Conservation (phyloP, 2,113 vertebrate species). For the Rhea pennata region DNA sequence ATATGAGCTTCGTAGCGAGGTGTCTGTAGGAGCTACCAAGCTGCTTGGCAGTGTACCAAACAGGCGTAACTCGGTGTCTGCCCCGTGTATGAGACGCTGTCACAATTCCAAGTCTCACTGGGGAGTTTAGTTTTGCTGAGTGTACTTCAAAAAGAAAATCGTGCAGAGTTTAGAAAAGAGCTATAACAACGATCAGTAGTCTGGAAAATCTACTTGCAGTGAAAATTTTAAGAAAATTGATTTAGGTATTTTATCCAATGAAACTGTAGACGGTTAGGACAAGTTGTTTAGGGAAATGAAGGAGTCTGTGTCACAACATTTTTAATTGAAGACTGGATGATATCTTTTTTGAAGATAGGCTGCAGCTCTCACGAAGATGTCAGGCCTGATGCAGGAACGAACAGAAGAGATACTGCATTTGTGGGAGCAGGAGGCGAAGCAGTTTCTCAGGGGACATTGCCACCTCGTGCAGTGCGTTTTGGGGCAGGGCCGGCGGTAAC, state of each 20-base stretch:
- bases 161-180: not conserved
- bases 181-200: not conserved
- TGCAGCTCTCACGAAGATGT: not conserved
- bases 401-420: not conserved
- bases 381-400: not conserved
- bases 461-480: fast-evolving
- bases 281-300: not conserved
- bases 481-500: too few species aligned
- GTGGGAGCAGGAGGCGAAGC: fast-evolving
- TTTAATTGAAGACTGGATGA: not conserved
- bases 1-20: fast-evolving
- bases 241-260: not conserved
- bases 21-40: fast-evolving
- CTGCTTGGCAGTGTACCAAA: not conserved
- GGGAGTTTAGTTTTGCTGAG: not conserved
- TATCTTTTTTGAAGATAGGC: not conserved
- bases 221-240: not conserved
- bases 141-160: not conserved
- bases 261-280: not conserved
- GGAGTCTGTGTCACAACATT: not conserved
- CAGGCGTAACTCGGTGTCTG: not conserved
- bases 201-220: not conserved
- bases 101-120: not conserved
- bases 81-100: not conserved
- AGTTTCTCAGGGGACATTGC: fast-evolving